Conservation (phyloP, 2,113 vertebrate species). For the Procapra przewalskii region DNA sequence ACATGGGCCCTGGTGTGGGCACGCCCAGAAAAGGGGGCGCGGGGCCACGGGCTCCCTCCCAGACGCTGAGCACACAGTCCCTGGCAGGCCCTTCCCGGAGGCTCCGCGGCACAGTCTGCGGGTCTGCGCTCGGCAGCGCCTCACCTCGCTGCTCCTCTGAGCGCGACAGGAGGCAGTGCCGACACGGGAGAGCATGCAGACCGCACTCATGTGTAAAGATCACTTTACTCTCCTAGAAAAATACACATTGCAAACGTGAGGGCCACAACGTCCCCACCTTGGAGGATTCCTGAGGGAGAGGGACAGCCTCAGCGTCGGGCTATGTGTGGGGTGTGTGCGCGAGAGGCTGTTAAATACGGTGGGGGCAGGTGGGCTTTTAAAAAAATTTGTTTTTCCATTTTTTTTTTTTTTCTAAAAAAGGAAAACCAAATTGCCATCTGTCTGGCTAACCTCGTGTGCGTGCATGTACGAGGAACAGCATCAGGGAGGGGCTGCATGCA, state of each 20-base stretch:
- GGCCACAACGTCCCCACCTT: slow-evolving; percentile 49
- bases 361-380: background rate
- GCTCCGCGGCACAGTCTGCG: background rate
- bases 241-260: slow-evolving; percentile 73
- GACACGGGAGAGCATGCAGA: slow-evolving; percentile 68
- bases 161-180: slow-evolving; percentile 72
- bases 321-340: slow-evolving; percentile 45
- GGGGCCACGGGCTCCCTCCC: background rate
- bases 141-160: slow-evolving; percentile 67
- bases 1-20: background rate
- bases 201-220: slow-evolving; percentile 73
- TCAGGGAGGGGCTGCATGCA: slow-evolving; percentile 50
- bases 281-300: slow-evolving; percentile 60
- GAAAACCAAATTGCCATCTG: slow-evolving; percentile 33
- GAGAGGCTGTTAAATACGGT: slow-evolving; percentile 73
- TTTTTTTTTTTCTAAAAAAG: slow-evolving; percentile 52
- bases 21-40: background rate
- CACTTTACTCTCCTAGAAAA: slow-evolving; percentile 83
- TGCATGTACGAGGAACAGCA: background rate
- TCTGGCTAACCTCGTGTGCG: slow-evolving; percentile 19
- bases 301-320: slow-evolving; percentile 58
- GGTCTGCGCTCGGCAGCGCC: slow-evolving; percentile 31
- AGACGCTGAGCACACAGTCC: background rate
- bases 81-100: background rate
- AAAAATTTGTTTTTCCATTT: slow-evolving; percentile 33